Percentiles rank a stretch among this genome's conserved stretches.
Conservation (phyloP, 2,113 vertebrate genomes). For the Bubo blakistoni region DNA sequence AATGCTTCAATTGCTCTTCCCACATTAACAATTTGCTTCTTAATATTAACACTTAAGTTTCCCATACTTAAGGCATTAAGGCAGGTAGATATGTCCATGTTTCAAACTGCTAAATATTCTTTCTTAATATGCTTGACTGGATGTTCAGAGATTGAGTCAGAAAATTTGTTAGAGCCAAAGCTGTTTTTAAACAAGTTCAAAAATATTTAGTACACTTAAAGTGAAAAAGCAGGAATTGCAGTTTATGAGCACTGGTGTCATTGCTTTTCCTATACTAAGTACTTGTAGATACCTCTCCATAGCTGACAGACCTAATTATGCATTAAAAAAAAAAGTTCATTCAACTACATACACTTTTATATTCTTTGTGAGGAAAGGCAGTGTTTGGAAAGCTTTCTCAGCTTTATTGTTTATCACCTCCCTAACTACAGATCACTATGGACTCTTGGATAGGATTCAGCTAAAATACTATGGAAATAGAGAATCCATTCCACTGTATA, state of each 20-base stretch:
- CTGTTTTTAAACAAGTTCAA: background rate
- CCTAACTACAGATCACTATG: background rate
- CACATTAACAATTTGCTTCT: background rate
- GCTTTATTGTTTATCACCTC: background rate
- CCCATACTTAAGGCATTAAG: background rate
- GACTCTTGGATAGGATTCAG: background rate
- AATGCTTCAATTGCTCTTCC: background rate
- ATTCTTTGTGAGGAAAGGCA: background rate
- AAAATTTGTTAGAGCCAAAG: background rate
- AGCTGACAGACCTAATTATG: background rate
- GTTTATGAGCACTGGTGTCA: background rate
- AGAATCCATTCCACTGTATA: background rate
- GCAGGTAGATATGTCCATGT: background rate
- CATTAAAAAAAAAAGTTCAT: background rate
- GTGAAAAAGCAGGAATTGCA: background rate
- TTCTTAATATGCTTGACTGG: background rate
- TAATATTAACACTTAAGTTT: background rate
- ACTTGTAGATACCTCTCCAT: background rate
- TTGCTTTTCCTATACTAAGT: background rate
- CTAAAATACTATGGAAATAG: background rate
- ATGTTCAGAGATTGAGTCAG: background rate
- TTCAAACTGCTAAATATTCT: background rate
- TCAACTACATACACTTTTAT: background rate
- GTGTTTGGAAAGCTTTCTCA: background rate
- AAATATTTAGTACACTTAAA: background rate